Evolutionary conservation across 2,113 vertebrate genomes (phyloP).

Genomic region (Dasyurus viverrinus): DNA sequence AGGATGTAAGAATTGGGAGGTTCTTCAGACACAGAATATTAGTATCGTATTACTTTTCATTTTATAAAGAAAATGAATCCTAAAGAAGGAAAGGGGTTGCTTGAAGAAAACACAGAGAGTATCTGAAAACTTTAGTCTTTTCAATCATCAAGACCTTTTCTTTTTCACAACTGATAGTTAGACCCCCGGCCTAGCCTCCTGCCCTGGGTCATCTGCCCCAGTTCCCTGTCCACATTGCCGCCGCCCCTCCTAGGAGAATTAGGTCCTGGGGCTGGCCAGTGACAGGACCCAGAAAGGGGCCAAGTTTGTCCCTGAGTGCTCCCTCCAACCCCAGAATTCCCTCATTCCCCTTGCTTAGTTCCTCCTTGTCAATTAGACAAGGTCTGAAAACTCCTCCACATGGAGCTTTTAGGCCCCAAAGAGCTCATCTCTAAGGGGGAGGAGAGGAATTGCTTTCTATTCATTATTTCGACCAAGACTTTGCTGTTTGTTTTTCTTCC

Average conservation of each 20-base stretch:
- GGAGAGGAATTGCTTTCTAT: background rate
- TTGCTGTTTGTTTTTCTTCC: background rate
- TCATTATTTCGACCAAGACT: background rate
- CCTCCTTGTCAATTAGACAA: background rate
- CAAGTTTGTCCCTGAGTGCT: background rate
- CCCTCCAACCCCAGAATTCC: background rate
- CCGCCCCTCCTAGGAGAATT: background rate
- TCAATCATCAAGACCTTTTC: background rate
- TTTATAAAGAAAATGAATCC: background rate
- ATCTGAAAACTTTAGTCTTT: background rate
- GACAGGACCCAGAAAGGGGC: background rate
- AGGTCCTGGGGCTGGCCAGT: background rate
- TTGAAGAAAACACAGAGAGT: background rate
- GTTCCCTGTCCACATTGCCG: background rate
- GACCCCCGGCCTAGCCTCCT: background rate
- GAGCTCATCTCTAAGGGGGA: background rate
- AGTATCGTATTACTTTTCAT: background rate
- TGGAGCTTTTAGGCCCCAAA: background rate
- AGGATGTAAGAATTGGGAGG: no score
- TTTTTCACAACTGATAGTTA: background rate
- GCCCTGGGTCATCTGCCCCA: background rate
- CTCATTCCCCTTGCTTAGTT: background rate
- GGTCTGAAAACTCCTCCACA: background rate
- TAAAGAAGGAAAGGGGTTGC: background rate
- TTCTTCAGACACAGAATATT: background rate